Evolutionary conservation across 2,113 vertebrate species (phyloP), one percentile per base, ranked within the genome.

Genomic region (Antigone vipio): DNA sequence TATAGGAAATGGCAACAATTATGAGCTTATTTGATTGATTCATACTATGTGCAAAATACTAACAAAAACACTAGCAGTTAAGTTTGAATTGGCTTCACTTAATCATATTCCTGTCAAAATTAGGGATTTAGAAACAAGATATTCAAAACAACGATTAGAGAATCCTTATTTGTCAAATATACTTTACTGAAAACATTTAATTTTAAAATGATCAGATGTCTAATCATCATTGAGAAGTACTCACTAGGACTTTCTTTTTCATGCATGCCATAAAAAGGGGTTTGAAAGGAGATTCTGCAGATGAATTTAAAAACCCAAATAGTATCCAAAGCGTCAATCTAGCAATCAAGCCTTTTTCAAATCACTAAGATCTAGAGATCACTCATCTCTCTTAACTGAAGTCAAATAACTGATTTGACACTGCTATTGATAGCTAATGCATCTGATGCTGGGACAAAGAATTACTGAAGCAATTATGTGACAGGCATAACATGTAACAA

Each of bases 21-120:
- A 95, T 14, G 35, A 91, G 26, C 82, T 92, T 93, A 72, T 93
- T 95, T 96, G 95, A 95, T 73, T 92, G 92, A 96, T 94, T 96
- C 81, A 84, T 10, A 60, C 49, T 77, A 42, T 62, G 27, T 11
- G 22, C 42, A 96, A 97, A 96, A 95, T 75, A 93, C 76, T 91
- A 94, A 82, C 24, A 21, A 88, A 92, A 95, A 86, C 58, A 88
- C 56, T 94, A 92, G 69, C 85, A 89, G 38, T 32, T 77, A 86
- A 58, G 84, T 80, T 53, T 89, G 66, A 86, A 84, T 90, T 96
- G 96, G 34, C 92, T 96, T 95, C 93, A 96, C 29, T 58, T 93
- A 94, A 92, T 92, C 38, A 64, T 3, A 62, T 68, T 89, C 74
- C 40, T 79, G 81, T 71, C 85, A 93, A 91, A 93, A 76, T 34